Conservation (phyloP, 1,140 invertebrate genomes). For the Drosophila melanica region DNA sequence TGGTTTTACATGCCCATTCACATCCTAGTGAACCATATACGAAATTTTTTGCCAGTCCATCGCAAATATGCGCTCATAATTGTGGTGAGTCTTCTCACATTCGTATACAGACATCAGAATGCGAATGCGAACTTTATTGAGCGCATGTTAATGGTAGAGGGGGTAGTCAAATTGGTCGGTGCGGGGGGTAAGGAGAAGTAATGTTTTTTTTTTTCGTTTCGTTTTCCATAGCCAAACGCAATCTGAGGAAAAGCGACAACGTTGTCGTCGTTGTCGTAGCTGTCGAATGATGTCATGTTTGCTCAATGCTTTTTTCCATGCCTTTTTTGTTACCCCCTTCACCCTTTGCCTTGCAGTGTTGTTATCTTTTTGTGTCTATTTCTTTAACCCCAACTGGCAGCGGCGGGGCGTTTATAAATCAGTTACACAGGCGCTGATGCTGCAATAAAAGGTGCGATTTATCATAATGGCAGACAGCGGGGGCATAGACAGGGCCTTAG, state of each 20-base stretch:
- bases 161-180: conserved; percentile 9
- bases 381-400: conserved; percentile 36
- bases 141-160: conserved; percentile 30
- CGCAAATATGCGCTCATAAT: conserved; percentile 65
- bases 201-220: conserved; percentile 23
- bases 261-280: conserved; percentile 54
- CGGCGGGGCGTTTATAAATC: conserved; percentile 65
- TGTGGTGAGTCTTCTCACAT: conserved; percentile 46
- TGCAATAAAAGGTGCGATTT: conserved; percentile 82
- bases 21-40: conserved; percentile 18
- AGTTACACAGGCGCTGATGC: conserved; percentile 80
- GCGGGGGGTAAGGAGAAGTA: background rate
- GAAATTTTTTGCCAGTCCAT: conserved; percentile 55
- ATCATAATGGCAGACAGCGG: conserved; percentile 62
- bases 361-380: conserved; percentile 35
- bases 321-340: background rate
- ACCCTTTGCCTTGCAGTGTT: background rate
- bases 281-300: conserved; percentile 75
- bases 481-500: background rate
- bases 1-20: conserved; percentile 46
- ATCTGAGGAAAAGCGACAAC: conserved; percentile 66
- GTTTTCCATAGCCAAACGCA: conserved; percentile 34
- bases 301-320: conserved; percentile 30
- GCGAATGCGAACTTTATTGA: conserved; percentile 39
- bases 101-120: background rate